Evolutionary conservation across 35 echinoderm and acorn worm species (phyloP).

Genomic region (Acanthaster planci): DNA sequence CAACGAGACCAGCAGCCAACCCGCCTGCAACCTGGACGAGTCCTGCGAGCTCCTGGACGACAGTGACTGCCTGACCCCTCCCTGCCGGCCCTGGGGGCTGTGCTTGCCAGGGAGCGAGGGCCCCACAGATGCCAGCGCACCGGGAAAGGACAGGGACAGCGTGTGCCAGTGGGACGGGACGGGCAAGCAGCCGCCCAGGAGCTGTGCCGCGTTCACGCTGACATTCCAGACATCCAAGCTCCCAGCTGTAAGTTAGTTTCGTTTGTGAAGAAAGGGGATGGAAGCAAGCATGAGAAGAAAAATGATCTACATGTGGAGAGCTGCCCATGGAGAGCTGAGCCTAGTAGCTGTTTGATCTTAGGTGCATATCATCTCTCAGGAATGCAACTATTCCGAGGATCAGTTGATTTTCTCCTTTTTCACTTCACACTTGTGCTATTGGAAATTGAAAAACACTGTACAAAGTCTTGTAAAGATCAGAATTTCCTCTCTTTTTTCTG

Average conservation of each 20-base stretch:
- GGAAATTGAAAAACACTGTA: too few species aligned
- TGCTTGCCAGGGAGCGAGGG: conserved; percentile 31
- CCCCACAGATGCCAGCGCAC: background rate
- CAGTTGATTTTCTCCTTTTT: too few species aligned
- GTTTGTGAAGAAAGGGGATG: background rate
- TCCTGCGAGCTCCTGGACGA: conserved; percentile 54
- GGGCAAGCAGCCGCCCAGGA: background rate
- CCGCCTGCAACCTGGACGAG: conserved; percentile 37
- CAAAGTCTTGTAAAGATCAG: too few species aligned
- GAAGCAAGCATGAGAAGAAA: background rate
- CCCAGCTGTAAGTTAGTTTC: conserved; percentile 12
- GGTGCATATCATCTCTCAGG: too few species aligned
- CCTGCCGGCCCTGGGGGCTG: conserved; percentile 84
- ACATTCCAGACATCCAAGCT: conserved; percentile 26
- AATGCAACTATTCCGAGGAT: too few species aligned
- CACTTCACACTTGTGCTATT: too few species aligned
- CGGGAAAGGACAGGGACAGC: background rate
- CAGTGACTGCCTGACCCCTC: conserved; percentile 74
- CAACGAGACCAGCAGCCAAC: conserved; percentile 11
- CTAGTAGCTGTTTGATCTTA: background rate
- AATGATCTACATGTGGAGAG: background rate
- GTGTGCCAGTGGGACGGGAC: background rate
- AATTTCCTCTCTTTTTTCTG: too few species aligned
- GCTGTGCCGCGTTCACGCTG: background rate
- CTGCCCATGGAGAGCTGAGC: background rate